phyloP scores from a whole-genome alignment of 2,888 invertebrate genomes.

The Coelinius sp. region DNA sequence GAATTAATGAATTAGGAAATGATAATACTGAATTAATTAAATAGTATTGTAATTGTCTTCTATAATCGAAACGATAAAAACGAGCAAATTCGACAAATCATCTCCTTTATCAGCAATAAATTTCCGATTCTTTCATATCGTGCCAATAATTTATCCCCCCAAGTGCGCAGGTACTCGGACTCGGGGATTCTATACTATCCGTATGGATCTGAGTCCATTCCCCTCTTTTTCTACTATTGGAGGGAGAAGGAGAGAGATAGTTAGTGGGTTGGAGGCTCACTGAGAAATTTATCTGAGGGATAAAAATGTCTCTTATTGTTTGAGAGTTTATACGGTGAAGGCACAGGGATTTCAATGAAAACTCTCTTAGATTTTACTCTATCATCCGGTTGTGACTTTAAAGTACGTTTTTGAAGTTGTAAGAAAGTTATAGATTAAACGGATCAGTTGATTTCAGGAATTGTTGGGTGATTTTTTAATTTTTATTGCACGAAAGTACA shows the following conservation, averaged over 20 bases:
- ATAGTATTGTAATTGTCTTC: background rate
- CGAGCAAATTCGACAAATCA: background rate
- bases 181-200: constrained; percentile 43
- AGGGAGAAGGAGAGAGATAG: background rate
- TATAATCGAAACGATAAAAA: background rate
- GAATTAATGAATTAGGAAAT: background rate
- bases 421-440: constrained; percentile 56
- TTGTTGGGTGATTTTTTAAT: background rate
- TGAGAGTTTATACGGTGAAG: constrained; percentile 59
- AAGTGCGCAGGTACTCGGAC: constrained; percentile 47
- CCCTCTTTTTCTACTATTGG: constrained; percentile 3
- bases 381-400: constrained; percentile 60
- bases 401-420: constrained; percentile 56
- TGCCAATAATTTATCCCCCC: constrained; percentile 64
- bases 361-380: constrained; percentile 20
- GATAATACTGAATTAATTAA: background rate
- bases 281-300: constrained; percentile 65
- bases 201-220: constrained; percentile 29
- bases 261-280: constrained; percentile 43
- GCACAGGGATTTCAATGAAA: constrained; percentile 66
- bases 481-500: too few species aligned
- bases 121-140: constrained; percentile 64
- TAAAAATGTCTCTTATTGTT: constrained; percentile 63
- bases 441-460: constrained; percentile 61
- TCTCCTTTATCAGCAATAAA: constrained; percentile 63